A percentile compares a stretch with the other conserved stretches of the same genome.
Evolutionary conservation across 2,797 vertebrate species (phyloP).

Genomic region (Chaenodraco wilsoni): DNA sequence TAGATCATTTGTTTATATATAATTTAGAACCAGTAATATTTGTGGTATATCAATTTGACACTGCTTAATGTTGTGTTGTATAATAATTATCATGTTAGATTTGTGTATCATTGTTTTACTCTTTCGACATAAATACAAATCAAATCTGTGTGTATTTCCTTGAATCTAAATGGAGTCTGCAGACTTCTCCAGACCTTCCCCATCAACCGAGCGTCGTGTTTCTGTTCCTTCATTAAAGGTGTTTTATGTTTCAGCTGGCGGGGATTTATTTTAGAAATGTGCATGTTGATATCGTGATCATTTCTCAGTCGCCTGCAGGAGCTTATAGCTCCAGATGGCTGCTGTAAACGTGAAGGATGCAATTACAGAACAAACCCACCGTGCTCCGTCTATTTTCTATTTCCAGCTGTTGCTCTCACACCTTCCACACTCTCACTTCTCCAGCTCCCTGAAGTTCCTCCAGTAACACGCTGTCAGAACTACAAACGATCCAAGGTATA

Average conservation of each 20-base stretch:
- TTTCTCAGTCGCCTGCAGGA: slow-evolving; percentile 18
- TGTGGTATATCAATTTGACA: too few relatives aligned
- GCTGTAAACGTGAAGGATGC: slow-evolving; percentile 33
- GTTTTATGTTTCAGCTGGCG: slow-evolving; percentile 30
- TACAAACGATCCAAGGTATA: too few relatives aligned
- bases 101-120: too few relatives aligned
- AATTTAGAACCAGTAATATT: too few relatives aligned
- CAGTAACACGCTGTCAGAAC: not conserved
- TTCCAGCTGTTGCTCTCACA: slow-evolving; percentile 61
- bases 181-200: not conserved
- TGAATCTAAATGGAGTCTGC: not conserved
- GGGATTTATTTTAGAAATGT: slow-evolving; percentile 33
- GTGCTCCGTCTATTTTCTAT: slow-evolving; percentile 63
- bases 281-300: slow-evolving; percentile 36
- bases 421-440: slow-evolving; percentile 37
- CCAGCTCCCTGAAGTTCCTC: slow-evolving; percentile 17
- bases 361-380: slow-evolving; percentile 49
- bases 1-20: too few relatives aligned
- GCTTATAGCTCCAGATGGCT: slow-evolving; percentile 60
- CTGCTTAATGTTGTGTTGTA: too few relatives aligned
- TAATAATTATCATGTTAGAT: too few relatives aligned
- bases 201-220: not conserved
- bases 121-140: too few relatives aligned
- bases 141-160: not conserved
- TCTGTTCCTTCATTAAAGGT: slow-evolving; percentile 12